These are phyloP conservation scores for Axea sp. DNA, from an alignment of 2,888 invertebrate genomes.

Conservation along the genomic window DNA sequence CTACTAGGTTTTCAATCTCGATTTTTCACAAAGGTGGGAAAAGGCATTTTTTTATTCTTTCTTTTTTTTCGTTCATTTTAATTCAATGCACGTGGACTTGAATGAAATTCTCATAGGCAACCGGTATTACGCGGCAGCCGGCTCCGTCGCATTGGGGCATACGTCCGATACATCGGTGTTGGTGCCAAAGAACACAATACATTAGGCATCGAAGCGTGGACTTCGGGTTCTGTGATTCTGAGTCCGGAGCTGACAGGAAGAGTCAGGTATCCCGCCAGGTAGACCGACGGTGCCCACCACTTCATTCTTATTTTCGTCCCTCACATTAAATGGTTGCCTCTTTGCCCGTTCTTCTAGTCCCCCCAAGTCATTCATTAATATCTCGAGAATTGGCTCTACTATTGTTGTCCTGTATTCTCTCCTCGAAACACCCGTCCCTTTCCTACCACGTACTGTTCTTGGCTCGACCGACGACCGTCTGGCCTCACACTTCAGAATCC, in stretches of 20 bases:
- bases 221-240: conserved; percentile 36
- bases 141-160: conserved; percentile 42
- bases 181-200: conserved; percentile 45
- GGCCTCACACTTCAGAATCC: conserved; percentile 44
- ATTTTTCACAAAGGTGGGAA: conserved; percentile 62
- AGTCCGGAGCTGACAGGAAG: conserved; percentile 53
- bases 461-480: conserved; percentile 1
- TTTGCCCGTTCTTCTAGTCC: conserved; percentile 48
- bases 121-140: conserved; percentile 61
- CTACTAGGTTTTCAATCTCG: conserved; percentile 50
- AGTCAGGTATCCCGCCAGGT: conserved; percentile 61
- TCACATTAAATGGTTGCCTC: conserved; percentile 63
- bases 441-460: too few species aligned
- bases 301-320: conserved; percentile 66
- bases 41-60: conserved; percentile 48
- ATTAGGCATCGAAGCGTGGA: conserved; percentile 41
- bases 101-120: conserved; percentile 60
- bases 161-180: conserved; percentile 37
- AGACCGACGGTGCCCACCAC: conserved; percentile 53
- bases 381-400: conserved; percentile 60
- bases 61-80: conserved; percentile 29
- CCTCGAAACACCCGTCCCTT: conserved; percentile 15
- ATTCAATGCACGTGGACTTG: conserved; percentile 53
- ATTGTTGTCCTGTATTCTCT: conserved; percentile 43
- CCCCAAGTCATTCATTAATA: conserved; percentile 64